Conservation (phyloP, 2,797 vertebrate genomes). For the Microctenopoma stevenorrisi region DNA sequence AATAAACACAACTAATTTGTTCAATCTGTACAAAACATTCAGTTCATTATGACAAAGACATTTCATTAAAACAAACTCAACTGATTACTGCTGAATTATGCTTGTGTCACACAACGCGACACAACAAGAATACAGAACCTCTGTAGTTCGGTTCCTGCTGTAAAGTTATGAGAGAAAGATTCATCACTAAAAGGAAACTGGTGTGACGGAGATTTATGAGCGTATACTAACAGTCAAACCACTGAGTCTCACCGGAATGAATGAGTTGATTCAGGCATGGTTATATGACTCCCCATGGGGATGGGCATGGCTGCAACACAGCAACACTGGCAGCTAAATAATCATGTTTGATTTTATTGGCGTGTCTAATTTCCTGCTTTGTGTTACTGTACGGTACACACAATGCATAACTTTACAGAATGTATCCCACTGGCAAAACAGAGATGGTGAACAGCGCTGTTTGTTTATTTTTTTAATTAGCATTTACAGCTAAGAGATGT, state of each 20-base stretch:
- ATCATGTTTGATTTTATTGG: conserved; percentile 50
- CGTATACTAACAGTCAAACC: conserved; percentile 47
- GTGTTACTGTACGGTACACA: conserved; percentile 3
- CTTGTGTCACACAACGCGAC: conserved; percentile 20
- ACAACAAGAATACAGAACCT: conserved; percentile 16
- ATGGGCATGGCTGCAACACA: conserved; percentile 42
- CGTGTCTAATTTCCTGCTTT: conserved; percentile 48
- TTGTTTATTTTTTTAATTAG: not conserved
- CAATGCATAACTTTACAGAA: conserved; percentile 1
- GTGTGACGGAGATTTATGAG: conserved; percentile 52
- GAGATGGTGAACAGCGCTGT: too few species aligned
- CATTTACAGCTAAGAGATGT: too few species aligned
- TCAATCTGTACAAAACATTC: too few species aligned
- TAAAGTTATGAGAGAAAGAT: conserved; percentile 35
- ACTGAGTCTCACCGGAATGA: conserved; percentile 47
- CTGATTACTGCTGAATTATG: not conserved
- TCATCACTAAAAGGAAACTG: conserved; percentile 22
- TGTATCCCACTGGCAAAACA: not conserved
- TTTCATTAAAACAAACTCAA: too few species aligned
- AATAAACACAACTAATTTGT: too few species aligned
- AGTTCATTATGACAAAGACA: too few species aligned
- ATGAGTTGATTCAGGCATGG: conserved; percentile 65
- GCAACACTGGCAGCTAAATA: conserved; percentile 45
- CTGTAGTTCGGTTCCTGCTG: conserved; percentile 20
- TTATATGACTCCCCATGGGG: conserved; percentile 52